Base-by-base conservation (phyloP, 2,113 vertebrate species). In the Python bivittatus region DNA sequence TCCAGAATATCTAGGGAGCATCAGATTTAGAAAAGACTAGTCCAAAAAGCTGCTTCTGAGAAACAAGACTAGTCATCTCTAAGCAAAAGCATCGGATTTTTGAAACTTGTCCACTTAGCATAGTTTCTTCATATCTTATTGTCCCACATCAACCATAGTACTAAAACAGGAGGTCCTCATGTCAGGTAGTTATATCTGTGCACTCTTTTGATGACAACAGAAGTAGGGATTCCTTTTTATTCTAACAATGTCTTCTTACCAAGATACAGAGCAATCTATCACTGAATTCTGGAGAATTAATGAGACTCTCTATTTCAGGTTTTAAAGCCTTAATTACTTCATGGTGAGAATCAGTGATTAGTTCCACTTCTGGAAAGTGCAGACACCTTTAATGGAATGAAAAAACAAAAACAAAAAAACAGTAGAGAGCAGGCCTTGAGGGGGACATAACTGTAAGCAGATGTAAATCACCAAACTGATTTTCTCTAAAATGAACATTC, bases 321-420 rank as follows among this genome's bases (percentile, higher is more conserved):
- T 84, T 27, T 38, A 52, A 48, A 79, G 92, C 84, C 61, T 90
- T 90, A 87, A 93, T 90, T 54, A 89, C 53, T 90, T 57, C 84
- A 87, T 25, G 61, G 60, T 58, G 53, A 72, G 60, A 90, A 87
- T 87, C 52, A 87, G 54, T n/a, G 61, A 90, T 72, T 93, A 20
- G 38, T 56, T 79, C 61, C 56, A 89, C 33, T 85, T 87, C 89
- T 93, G 53, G 38, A 72, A 87, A 72, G 57, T 60, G 57, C 52
- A 79, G 17, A 57, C 20, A 42, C 1, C 29, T 48, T 54, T 53
- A 57, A 22, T 86, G 88, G 84, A 87, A 83, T 90, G 54, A 29
- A 61, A 89, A 83, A 60, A 60, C 22, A 60, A 48, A 48, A 23
- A 48, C 9, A 23, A 84, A 83, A 84, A 52, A 27, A 88, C 84